A percentile compares a stretch with the other conserved stretches of the same genome.
phyloP scores from a whole-genome alignment of 2,113 vertebrate species.

The Drymodes brunneopygia region DNA sequence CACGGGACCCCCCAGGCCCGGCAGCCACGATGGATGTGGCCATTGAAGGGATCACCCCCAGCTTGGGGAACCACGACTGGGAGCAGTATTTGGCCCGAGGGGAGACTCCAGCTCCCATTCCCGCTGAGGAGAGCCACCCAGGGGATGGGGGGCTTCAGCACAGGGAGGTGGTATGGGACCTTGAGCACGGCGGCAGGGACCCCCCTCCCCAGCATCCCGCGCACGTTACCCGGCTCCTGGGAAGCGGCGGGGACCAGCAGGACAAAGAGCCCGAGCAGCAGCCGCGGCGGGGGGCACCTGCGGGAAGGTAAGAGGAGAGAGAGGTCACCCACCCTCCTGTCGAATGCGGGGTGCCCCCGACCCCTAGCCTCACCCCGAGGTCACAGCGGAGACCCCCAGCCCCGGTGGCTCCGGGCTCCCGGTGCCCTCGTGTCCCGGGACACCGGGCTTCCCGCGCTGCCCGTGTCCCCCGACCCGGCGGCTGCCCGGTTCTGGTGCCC shows the following conservation, averaged over 20 bases:
- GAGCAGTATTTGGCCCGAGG: accelerated
- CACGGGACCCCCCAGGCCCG: background rate
- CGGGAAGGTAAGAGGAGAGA: background rate
- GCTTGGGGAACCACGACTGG: background rate
- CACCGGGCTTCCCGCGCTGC: background rate
- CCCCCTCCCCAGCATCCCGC: background rate
- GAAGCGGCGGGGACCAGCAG: background rate
- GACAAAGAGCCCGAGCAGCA: slow-evolving; percentile 50
- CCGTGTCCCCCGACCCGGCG: background rate
- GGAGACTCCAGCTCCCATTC: background rate
- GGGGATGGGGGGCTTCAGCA: background rate
- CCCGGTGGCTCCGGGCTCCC: background rate
- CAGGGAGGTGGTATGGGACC: background rate
- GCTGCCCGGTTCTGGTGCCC: background rate
- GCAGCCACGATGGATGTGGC: background rate
- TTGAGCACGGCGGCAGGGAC: background rate
- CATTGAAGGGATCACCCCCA: background rate
- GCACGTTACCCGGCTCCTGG: slow-evolving; percentile 31
- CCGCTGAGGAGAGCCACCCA: background rate
- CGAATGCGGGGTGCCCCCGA: too few species aligned
- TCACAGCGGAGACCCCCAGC: background rate
- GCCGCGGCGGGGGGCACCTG: slow-evolving; percentile 4
- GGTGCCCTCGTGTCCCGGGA: background rate
- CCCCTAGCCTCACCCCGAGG: too few species aligned
- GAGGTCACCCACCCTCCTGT: background rate